These are phyloP conservation scores for Forficula auricularia DNA, from an alignment of 1,140 invertebrate species.

Conservation along the genomic window DNA sequence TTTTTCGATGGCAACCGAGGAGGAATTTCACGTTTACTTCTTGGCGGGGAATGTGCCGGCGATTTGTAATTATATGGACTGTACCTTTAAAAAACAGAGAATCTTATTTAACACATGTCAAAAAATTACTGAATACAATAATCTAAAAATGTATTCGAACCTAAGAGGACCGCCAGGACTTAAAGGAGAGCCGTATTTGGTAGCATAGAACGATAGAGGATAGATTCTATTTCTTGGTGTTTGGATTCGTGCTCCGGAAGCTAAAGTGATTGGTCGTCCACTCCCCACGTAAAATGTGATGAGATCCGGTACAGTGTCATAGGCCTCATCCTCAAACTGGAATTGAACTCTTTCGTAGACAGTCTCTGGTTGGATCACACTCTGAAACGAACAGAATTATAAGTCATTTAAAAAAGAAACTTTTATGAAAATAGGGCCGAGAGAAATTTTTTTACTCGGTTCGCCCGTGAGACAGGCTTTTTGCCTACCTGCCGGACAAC, in stretches of 20 bases:
- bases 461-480: too few species aligned
- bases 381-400: slow-evolving; percentile 32
- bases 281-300: slow-evolving; percentile 90
- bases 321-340: slow-evolving; percentile 85
- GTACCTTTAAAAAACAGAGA: slow-evolving; percentile 2
- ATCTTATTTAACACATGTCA: not conserved
- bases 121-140: not conserved
- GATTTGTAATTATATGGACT: slow-evolving; percentile 16
- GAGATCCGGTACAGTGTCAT: slow-evolving; percentile 80
- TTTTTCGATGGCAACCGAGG: slow-evolving; percentile 46
- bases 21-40: slow-evolving; percentile 34
- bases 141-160: not conserved
- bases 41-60: slow-evolving; percentile 32
- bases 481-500: too few species aligned
- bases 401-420: too few species aligned
- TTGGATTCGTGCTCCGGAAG: slow-evolving; percentile 70
- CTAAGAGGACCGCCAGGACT: not conserved
- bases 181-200: slow-evolving; percentile 29
- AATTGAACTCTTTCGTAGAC: slow-evolving; percentile 82
- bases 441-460: too few species aligned
- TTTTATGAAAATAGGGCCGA: too few species aligned
- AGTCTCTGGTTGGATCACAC: slow-evolving; percentile 70
- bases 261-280: slow-evolving; percentile 64
- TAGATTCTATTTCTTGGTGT: slow-evolving; percentile 53
- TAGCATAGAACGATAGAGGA: slow-evolving; percentile 45